Evolutionary conservation across 2,797 vertebrate species (phyloP), one percentile per base, ranked within the genome.

Genomic region (Protosalanx chinensis): DNA sequence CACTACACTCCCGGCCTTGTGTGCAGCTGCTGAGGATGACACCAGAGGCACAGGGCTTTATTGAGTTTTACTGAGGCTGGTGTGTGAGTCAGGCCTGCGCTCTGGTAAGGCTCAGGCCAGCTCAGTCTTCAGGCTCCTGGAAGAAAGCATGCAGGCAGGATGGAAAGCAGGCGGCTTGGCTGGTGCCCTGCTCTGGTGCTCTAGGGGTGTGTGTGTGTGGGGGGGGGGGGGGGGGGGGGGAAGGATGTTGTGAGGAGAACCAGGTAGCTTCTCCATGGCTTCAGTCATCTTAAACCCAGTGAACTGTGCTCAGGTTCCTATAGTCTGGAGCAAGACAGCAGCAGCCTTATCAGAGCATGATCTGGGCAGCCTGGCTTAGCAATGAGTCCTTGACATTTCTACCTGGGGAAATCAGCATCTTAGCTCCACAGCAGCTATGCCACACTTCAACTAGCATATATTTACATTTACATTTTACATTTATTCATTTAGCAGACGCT

Each of bases 1-100:
- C 84, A 80, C 81, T 84, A 86, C 84, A 88, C 88, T 87, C 85
- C 72, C 33, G 57, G 86, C 85, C 86, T 89, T 87, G 81, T 88
- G 82, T 83, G 80, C 81, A 85, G 83, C 86, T 88, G 85, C 76
- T 82, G 53, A 72, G 82, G 86, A 89, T 88, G 89, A 90, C 82
- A 91, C 87, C 86, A 80, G 82, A 84, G 76, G 83, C 80, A 82
- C 83, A 86, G 81, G 82, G 82, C 79, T 87, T 86, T 88, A 86
- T 85, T 85, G 85, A 90, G 86, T 83, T 73, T 80, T 84, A 84
- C 87, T 78, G 78, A 83, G 84, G 83, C 82, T 85, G 82, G 78
- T 82, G 79, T 79, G 81, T 68, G 72, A 81, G 77, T 82, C 82
- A 75, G 76, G 74, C 57, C 70, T 32, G 76, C 67, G 79, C 81